A percentile compares a stretch with the other conserved stretches of the same genome.
These are phyloP conservation scores for Lasioglossum vierecki DNA, from an alignment of 2,888 invertebrate species.

Conservation along the genomic window DNA sequence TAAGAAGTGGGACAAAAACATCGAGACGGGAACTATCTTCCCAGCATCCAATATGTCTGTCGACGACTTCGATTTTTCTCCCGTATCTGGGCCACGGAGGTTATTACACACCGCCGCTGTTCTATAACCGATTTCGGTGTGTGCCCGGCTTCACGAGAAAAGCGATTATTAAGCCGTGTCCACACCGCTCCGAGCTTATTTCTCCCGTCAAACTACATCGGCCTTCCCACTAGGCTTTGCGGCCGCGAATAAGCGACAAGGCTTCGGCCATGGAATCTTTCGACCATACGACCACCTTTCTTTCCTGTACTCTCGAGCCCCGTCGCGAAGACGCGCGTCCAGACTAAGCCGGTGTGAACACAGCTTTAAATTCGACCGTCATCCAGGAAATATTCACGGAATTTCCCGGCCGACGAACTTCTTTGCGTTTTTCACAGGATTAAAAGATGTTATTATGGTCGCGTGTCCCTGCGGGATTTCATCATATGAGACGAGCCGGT, in stretches of 20 bases:
- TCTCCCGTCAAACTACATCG: neutral
- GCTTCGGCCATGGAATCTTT: neutral
- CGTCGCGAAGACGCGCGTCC: neutral
- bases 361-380: slow-evolving; percentile 31
- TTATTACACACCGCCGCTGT: slow-evolving; percentile 69
- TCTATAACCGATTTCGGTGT: slow-evolving; percentile 55
- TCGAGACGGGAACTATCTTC: slow-evolving; percentile 59
- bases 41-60: slow-evolving; percentile 73
- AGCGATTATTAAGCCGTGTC: slow-evolving; percentile 56
- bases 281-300: neutral
- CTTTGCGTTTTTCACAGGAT: neutral
- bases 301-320: neutral
- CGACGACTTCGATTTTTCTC: slow-evolving; percentile 73
- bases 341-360: neutral
- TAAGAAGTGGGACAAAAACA: slow-evolving; percentile 64
- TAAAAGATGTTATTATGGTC: slow-evolving; percentile 13
- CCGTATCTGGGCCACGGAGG: slow-evolving; percentile 71
- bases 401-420: slow-evolving; percentile 10
- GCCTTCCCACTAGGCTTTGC: neutral
- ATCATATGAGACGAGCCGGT: neutral
- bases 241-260: neutral
- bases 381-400: slow-evolving; percentile 31
- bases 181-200: neutral
- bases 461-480: neutral
- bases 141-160: slow-evolving; percentile 34